Percentiles rank a stretch among this genome's conserved stretches.
These are phyloP conservation scores for Rhaphigaster nebulosa DNA, from an alignment of 2,888 invertebrate genomes.

Conservation along the genomic window DNA sequence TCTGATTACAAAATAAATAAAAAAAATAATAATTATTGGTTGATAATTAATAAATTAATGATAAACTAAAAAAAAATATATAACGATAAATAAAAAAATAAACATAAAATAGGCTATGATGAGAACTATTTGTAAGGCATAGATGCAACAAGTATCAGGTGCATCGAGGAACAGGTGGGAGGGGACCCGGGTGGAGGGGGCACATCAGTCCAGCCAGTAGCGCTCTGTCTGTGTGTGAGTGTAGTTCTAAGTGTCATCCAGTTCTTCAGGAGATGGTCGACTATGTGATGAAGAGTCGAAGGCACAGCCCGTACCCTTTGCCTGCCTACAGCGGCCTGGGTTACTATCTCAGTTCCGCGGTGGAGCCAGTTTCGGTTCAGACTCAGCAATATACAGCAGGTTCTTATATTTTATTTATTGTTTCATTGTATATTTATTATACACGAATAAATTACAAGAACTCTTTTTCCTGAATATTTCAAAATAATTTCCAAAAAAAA, in stretches of 20 bases:
- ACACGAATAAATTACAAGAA: too few species aligned
- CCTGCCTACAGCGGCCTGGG: slow-evolving; percentile 60
- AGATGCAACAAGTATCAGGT: slow-evolving; percentile 36
- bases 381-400: not conserved
- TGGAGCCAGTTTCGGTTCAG: not conserved
- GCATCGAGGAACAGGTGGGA: slow-evolving; percentile 49
- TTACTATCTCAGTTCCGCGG: slow-evolving; percentile 45
- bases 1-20: too few species aligned
- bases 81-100: too few species aligned
- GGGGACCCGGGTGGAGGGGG: not conserved
- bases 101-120: not conserved
- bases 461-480: too few species aligned
- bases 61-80: too few species aligned
- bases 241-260: not conserved
- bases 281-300: slow-evolving; percentile 63
- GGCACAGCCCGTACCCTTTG: slow-evolving; percentile 63
- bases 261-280: slow-evolving; percentile 61
- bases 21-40: too few species aligned
- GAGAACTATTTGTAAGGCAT: not conserved
- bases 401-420: not conserved
- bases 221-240: slow-evolving; percentile 25
- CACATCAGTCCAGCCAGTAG: not conserved
- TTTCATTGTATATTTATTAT: too few species aligned
- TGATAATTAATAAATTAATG: too few species aligned
- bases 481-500: too few species aligned